Percentiles rank a stretch among this genome's conserved stretches.
Evolutionary conservation across 2,113 vertebrate species (phyloP).

Genomic region (Callithrix jacchus): DNA sequence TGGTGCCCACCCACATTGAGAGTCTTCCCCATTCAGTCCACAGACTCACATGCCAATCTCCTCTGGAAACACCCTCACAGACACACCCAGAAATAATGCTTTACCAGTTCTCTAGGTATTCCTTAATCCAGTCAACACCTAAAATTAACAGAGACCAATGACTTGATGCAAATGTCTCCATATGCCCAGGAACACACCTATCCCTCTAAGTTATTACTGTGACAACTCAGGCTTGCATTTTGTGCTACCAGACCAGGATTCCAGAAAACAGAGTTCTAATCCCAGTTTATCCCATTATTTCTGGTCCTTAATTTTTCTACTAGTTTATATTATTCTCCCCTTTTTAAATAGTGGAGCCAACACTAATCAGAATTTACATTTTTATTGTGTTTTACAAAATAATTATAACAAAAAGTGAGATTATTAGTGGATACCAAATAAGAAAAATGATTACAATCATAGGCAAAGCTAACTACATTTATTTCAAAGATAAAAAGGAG

Average conservation of each 20-base stretch:
- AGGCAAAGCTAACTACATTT: not conserved
- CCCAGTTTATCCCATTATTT: not conserved
- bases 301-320: not conserved
- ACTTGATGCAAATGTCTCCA: not conserved
- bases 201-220: not conserved
- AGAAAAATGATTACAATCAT: not conserved
- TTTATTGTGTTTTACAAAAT: constrained; percentile 38
- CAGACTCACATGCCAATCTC: not conserved
- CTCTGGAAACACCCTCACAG: not conserved
- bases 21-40: not conserved
- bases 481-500: not conserved
- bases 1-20: not conserved
- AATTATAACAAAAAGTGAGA: not conserved
- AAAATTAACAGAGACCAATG: not conserved
- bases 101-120: not conserved
- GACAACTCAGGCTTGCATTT: not conserved
- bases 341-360: not conserved
- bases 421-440: constrained; percentile 25
- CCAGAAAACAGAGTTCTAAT: not conserved
- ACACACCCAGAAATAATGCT: not conserved
- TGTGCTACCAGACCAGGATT: not conserved
- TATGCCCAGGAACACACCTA: too few relatives aligned
- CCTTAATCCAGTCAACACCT: not conserved
- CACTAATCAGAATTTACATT: not conserved
- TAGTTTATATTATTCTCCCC: not conserved